Base-by-base conservation (phyloP, 2,113 vertebrate genomes). In the Tangachromis dhanisi region DNA sequence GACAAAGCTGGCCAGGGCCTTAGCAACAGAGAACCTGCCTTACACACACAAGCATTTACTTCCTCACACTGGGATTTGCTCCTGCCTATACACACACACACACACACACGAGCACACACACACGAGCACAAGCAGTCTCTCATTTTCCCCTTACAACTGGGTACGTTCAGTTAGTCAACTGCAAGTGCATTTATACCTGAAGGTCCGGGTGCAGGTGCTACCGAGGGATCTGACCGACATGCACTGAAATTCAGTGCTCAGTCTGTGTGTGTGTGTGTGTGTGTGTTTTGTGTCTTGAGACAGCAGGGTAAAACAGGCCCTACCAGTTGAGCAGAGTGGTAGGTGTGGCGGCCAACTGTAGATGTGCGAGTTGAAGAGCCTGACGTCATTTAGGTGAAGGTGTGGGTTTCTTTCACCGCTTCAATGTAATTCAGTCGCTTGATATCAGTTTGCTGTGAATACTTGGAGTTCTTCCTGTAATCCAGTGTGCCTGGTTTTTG, bases 311-410 rank as follows among this genome's bases (percentile, higher is more conserved):
- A 83, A 97, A 96, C 96, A 89, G 92, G 96, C 95, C 90, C 92
- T 96, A 96, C 96, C 93, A 90, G 96, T 96, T 89, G 55, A 91
- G 66, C 94, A 2, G 49, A 90, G 81, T 12, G 4, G 85, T 92
- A 93, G 96, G 96, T 94, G 95, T 92, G 94, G 92, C 84, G 8
- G 86, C 85, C 83, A 92, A 92, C 92, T 73, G 92, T 88, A 92
- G 92, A 90, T 86, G 76, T 90, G 89, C 12, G n/a, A 90, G 90
- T 90, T 86, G 66, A 89, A 80, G 80, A 83, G 7, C 21, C 76
- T 94, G 93, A 96, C 88, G 90, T 96, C 95, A 94, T 88, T 21
- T 78, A 90, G 91, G 91, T 86, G 85, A 89, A 90, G 89, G 49
- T 91, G 88, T 85, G 61, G 51, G 33, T 84, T 88, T 90, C 38